Base-by-base conservation (phyloP, 2,888 invertebrate genomes). In the Herminia tarsipennalis region DNA sequence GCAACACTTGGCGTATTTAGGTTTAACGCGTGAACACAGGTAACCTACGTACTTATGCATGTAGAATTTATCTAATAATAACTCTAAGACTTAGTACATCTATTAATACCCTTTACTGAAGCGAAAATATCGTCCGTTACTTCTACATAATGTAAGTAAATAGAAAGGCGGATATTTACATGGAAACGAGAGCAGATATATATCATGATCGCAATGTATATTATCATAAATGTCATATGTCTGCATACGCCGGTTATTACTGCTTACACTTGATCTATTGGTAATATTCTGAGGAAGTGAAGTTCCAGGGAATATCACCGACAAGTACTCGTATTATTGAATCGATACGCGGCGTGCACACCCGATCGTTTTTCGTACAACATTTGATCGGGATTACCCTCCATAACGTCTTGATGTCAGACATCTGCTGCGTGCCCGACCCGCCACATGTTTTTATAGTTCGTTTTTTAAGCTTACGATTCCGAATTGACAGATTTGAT, bases 361-460 rank as follows among this genome's bases (percentile, higher is more conserved):
- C 67, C 66, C 76, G 78, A 80, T 81, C 78, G 78, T 82, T 86
- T 85, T 79, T 74, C 74, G 69, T 77, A 61, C 70, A 71, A 73
- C 80, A 81, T 76, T 74, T 78, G 83, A 83, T 66, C 74, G 73
- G 83, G 83, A 86, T 88, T 83, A 82, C 83, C 80, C 81, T 73
- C 83, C 63, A 75, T 86, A 85, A 88, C 82, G 85, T 87, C 89
- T 88, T 86, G 83, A 88, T 87, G 82, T 81, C 81, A 49, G 73
- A 78, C 89, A 89, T 83, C 82, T 88, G 89, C 75, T 74, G 76
- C 73, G 67, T 60, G 70, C 63, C 71, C 76, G 64, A 66, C 69
- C 60, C 35, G 65, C 55, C 88, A 83, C 78, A 86, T 86, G 86
- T 77, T 82, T 81, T 83, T 80, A 79, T 56, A 49, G 32, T 78